Conservation (phyloP, 2,888 invertebrate genomes). For the Allophyes oxyacanthae region DNA sequence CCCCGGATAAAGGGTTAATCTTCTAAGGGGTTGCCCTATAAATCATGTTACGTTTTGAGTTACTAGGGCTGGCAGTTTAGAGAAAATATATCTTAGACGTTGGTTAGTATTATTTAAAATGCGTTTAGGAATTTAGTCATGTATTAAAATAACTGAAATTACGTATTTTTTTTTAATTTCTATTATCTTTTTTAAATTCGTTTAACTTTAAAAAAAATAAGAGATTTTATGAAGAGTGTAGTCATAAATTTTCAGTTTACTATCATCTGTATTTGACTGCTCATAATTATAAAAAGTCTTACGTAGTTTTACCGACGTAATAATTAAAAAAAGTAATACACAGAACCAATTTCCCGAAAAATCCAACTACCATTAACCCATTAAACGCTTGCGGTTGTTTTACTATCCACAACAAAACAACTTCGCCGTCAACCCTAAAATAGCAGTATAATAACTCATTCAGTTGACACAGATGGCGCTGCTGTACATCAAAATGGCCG, state of each 20-base stretch:
- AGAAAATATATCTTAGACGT: background rate
- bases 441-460: constrained; percentile 83
- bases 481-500: constrained; percentile 86
- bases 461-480: constrained; percentile 88
- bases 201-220: too few relatives aligned
- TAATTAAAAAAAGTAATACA: constrained; percentile 6
- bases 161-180: too few relatives aligned
- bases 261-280: too few relatives aligned
- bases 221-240: too few relatives aligned
- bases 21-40: constrained; percentile 85
- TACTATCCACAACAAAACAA: background rate
- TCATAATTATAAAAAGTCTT: too few relatives aligned
- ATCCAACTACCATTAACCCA: background rate
- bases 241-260: too few relatives aligned
- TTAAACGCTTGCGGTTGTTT: constrained; percentile 2
- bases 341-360: background rate
- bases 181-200: too few relatives aligned
- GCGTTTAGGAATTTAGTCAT: too few relatives aligned
- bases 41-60: constrained; percentile 80
- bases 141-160: too few relatives aligned
- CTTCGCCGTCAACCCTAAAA: constrained; percentile 69
- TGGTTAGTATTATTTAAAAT: background rate
- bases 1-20: constrained; percentile 87
- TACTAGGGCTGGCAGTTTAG: constrained; percentile 69
- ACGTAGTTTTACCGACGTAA: too few relatives aligned